Percentiles rank a stretch among this genome's conserved stretches.
These are phyloP conservation scores for Lepidurus arcticus DNA, from an alignment of 1,140 invertebrate species.

Conservation along the genomic window DNA sequence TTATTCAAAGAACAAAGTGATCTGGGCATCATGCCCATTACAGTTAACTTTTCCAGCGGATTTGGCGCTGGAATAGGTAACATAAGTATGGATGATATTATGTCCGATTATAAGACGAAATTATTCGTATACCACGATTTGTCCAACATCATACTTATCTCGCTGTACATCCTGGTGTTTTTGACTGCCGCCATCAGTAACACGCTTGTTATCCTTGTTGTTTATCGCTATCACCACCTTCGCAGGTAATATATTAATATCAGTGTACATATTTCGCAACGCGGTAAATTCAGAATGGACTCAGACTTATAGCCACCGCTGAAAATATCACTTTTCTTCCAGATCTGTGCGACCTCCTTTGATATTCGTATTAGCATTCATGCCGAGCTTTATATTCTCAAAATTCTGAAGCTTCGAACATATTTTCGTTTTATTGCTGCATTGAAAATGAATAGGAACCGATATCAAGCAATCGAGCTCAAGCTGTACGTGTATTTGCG, in stretches of 20 bases:
- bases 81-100: not conserved
- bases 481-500: too few relatives aligned
- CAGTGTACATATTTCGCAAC: not conserved
- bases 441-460: too few relatives aligned
- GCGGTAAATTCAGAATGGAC: too few relatives aligned
- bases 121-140: not conserved
- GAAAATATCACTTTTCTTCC: too few relatives aligned
- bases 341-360: too few relatives aligned
- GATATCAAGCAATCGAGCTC: too few relatives aligned
- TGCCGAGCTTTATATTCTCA: too few relatives aligned
- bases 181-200: conserved; percentile 56
- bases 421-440: too few relatives aligned
- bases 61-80: not conserved
- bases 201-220: conserved; percentile 57
- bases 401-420: too few relatives aligned
- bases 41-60: not conserved
- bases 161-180: conserved; percentile 55
- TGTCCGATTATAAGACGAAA: not conserved
- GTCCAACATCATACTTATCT: conserved; percentile 50
- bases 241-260: conserved; percentile 51
- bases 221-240: conserved; percentile 62
- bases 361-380: too few relatives aligned
- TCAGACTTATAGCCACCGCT: too few relatives aligned
- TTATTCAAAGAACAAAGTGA: not conserved
- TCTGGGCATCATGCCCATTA: not conserved